A percentile compares a stretch with the other conserved stretches of the same genome.
Evolutionary conservation across 2,888 invertebrate species (phyloP).

Genomic region (Zygogramma bicolorata): DNA sequence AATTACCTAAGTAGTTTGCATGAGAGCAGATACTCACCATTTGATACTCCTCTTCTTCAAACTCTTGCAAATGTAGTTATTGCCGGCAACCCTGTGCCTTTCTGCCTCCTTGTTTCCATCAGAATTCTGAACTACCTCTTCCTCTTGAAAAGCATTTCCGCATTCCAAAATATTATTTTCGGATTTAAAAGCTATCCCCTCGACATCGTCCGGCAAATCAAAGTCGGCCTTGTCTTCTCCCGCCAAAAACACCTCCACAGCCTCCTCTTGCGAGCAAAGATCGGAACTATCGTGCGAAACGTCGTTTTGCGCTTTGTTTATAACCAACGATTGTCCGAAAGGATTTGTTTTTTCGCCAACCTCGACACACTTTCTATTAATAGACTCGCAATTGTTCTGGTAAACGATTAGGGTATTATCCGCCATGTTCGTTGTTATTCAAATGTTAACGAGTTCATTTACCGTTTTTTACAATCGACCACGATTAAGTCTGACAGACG

Average conservation of each 20-base stretch:
- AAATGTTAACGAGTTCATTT: slow-evolving; percentile 7
- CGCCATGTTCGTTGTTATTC: slow-evolving; percentile 55
- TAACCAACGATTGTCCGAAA: slow-evolving; percentile 41
- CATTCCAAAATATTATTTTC: slow-evolving; percentile 38
- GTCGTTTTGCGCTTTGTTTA: slow-evolving; percentile 42
- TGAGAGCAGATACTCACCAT: slow-evolving; percentile 48
- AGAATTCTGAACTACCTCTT: slow-evolving; percentile 8
- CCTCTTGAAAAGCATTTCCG: slow-evolving; percentile 37
- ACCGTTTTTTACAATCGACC: slow-evolving; percentile 10
- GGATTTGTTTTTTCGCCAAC: slow-evolving; percentile 37
- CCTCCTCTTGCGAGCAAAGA: slow-evolving; percentile 59
- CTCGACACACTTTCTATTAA: slow-evolving; percentile 56
- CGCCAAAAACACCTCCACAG: slow-evolving; percentile 60
- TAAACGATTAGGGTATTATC: slow-evolving; percentile 53
- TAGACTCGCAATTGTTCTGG: slow-evolving; percentile 54
- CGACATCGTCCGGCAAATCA: slow-evolving; percentile 42
- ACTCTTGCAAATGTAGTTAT: slow-evolving; percentile 39
- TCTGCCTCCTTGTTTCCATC: not conserved
- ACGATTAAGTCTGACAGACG: slow-evolving; percentile 9
- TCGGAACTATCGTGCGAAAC: slow-evolving; percentile 44
- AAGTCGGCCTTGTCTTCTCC: slow-evolving; percentile 57
- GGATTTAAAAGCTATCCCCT: slow-evolving; percentile 48
- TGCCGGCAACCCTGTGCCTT: slow-evolving; percentile 24
- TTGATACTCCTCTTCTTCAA: slow-evolving; percentile 48
- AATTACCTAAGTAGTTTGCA: too few relatives aligned